Evolutionary conservation across 2,113 vertebrate species (phyloP).

Genomic region (Oncorhynchus kisutch): DNA sequence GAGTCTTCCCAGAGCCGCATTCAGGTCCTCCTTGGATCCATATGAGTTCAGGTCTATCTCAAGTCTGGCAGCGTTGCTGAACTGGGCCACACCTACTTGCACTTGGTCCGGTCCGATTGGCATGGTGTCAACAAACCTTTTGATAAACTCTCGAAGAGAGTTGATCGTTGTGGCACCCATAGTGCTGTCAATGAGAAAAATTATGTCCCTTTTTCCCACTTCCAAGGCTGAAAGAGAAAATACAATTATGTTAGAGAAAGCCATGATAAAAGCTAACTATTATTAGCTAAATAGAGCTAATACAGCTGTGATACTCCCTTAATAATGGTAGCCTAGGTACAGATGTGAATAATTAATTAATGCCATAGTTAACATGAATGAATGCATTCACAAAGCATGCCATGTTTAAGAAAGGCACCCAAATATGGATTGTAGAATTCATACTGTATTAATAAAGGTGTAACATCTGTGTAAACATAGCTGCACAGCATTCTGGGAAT

Average conservation of each 20-base stretch:
- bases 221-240: conserved; percentile 75
- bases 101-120: conserved; percentile 85
- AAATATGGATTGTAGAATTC: too few species aligned
- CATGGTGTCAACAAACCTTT: conserved; percentile 79
- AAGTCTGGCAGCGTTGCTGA: conserved; percentile 68
- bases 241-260: conserved; percentile 11
- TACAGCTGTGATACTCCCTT: too few species aligned
- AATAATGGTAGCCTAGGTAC: too few species aligned
- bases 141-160: conserved; percentile 81
- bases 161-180: conserved; percentile 75
- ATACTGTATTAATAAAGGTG: too few species aligned
- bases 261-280: neutral
- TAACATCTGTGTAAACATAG: too few species aligned
- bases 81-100: conserved; percentile 86
- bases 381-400: neutral
- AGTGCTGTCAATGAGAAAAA: conserved; percentile 92
- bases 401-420: too few species aligned
- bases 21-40: conserved; percentile 64
- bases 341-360: too few species aligned
- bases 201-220: conserved; percentile 89
- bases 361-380: too few species aligned
- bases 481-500: too few species aligned
- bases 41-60: conserved; percentile 85
- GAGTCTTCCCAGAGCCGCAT: conserved; percentile 67
- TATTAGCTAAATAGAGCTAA: too few species aligned